A percentile compares a stretch with the other conserved stretches of the same genome.
Conservation (phyloP, 2,888 invertebrate species). For the Cantharis rufa region DNA sequence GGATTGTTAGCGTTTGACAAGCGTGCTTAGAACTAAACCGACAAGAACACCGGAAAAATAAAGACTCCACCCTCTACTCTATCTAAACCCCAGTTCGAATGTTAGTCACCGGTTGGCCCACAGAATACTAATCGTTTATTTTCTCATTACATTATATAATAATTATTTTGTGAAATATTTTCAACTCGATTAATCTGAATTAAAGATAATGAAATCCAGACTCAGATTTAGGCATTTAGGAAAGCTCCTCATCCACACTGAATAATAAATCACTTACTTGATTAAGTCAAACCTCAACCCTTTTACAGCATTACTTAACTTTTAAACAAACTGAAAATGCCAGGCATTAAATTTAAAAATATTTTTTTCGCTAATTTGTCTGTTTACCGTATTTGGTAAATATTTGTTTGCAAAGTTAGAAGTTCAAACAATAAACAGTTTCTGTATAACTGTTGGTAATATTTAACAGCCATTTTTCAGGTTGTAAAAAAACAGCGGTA, state of each 20-base stretch:
- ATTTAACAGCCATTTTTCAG: conserved; percentile 1
- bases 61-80: conserved; percentile 8
- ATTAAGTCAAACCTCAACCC: background rate
- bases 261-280: background rate
- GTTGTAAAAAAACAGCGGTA: background rate
- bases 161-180: background rate
- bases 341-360: background rate
- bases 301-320: background rate
- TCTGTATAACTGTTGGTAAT: background rate
- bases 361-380: background rate
- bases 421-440: background rate
- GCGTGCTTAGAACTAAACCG: background rate
- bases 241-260: background rate
- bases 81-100: background rate
- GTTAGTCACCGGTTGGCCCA: conserved; percentile 3
- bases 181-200: background rate
- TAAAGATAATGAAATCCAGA: background rate
- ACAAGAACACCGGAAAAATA: conserved; percentile 17
- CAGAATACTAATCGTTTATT: background rate
- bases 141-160: background rate
- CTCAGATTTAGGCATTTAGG: background rate
- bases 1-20: background rate
- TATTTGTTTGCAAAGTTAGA: background rate
- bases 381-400: background rate
- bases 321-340: background rate